phyloP scores from a whole-genome alignment of 2,113 vertebrate species.

The Irena cyanogastra region DNA sequence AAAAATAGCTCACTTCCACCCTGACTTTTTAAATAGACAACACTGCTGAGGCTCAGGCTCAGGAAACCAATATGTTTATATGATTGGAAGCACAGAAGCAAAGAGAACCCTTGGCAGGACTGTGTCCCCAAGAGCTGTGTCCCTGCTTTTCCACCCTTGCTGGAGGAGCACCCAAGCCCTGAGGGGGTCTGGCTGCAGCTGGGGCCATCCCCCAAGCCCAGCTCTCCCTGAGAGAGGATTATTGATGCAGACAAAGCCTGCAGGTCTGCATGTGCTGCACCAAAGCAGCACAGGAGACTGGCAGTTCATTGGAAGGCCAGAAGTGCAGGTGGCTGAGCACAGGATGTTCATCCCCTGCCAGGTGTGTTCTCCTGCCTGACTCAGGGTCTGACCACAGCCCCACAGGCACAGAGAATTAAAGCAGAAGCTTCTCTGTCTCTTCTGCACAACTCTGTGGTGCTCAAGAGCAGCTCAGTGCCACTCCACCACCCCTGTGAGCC shows the following conservation, averaged over 20 bases:
- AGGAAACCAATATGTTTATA: neutral
- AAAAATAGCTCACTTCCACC: neutral
- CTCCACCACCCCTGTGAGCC: rapidly evolving
- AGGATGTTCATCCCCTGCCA: neutral
- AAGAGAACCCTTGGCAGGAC: neutral
- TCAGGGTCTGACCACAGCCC: neutral
- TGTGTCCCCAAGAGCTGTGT: neutral
- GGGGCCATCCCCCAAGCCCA: rapidly evolving
- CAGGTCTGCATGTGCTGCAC: neutral
- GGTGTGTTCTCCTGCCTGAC: neutral
- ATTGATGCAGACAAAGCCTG: neutral
- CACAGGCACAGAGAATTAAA: neutral
- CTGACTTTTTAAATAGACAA: neutral
- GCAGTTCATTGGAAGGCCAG: neutral
- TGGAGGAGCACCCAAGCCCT: rapidly evolving
- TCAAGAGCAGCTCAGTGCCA: rapidly evolving
- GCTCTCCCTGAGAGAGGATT: neutral
- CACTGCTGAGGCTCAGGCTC: neutral
- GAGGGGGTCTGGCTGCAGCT: neutral
- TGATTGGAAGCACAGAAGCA: neutral
- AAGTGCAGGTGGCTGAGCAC: neutral
- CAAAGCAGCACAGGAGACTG: neutral
- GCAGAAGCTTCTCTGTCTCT: neutral
- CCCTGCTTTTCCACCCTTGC: neutral
- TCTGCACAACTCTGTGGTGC: rapidly evolving